phyloP scores from a whole-genome alignment of 2,888 invertebrate genomes.

The Diarsia mendica region DNA sequence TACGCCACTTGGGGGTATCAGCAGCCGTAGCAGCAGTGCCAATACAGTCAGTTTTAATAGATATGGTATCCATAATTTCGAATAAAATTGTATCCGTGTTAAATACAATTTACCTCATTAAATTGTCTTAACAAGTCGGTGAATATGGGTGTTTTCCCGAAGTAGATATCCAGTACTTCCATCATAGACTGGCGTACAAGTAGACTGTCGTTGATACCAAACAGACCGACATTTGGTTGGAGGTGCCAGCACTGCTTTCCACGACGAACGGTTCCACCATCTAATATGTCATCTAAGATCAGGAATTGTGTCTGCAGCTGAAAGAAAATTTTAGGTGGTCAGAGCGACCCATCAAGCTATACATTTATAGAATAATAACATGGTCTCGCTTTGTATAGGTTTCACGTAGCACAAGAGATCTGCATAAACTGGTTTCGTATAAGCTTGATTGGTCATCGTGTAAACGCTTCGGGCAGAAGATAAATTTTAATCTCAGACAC shows the following conservation, averaged over 20 bases:
- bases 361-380: too few relatives aligned
- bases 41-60: neutral
- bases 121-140: conserved; percentile 31
- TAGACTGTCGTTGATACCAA: conserved; percentile 43
- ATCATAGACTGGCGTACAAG: conserved; percentile 31
- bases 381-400: too few relatives aligned
- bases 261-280: conserved; percentile 25
- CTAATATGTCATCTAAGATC: conserved; percentile 43
- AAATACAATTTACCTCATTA: conserved; percentile 29
- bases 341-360: too few relatives aligned
- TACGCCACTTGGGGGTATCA: neutral
- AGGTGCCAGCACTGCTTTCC: conserved; percentile 49
- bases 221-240: conserved; percentile 19
- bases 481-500: neutral
- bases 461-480: neutral
- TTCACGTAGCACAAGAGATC: too few relatives aligned
- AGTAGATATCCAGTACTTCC: conserved; percentile 40
- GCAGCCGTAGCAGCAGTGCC: neutral
- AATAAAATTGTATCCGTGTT: neutral
- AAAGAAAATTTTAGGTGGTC: neutral
- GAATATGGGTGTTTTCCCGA: conserved; percentile 27
- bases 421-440: too few relatives aligned
- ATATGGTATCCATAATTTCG: neutral
- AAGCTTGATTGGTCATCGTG: too few relatives aligned
- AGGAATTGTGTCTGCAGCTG: conserved; percentile 18